Percentiles rank a stretch among this genome's conserved stretches.
Evolutionary conservation across 2,797 vertebrate species (phyloP).

Genomic region (Lepilemur septentrionalis): DNA sequence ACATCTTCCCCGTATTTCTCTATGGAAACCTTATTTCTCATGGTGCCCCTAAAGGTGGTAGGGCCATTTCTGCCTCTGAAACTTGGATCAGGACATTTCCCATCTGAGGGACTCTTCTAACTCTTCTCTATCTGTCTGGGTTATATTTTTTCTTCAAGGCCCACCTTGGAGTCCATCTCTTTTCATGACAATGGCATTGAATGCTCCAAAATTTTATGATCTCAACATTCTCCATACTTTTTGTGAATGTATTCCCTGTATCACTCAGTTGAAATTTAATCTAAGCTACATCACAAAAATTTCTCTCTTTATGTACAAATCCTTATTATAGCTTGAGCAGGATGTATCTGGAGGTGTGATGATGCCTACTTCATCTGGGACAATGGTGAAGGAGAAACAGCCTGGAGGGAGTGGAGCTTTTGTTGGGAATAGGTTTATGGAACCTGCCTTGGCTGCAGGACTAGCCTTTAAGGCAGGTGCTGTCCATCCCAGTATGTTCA

Average conservation of each 20-base stretch:
- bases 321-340: neutral
- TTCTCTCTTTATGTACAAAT: neutral
- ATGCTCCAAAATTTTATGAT: neutral
- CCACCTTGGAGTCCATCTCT: neutral
- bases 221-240: neutral
- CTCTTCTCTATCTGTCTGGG: neutral
- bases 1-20: neutral
- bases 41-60: too few relatives aligned
- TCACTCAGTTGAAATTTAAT: neutral
- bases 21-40: fast-evolving
- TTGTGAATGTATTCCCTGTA: neutral
- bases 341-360: neutral
- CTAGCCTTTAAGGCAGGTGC: neutral
- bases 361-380: neutral
- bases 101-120: neutral
- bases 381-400: neutral
- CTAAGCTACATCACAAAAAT: neutral
- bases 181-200: neutral
- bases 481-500: neutral
- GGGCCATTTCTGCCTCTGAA: neutral
- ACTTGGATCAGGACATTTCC: neutral
- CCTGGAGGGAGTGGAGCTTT: too few relatives aligned
- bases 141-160: neutral
- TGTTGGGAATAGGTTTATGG: neutral
- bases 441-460: neutral